Conservation (phyloP, 2,888 invertebrate genomes). For the Eudasyphora cyanicolor region DNA sequence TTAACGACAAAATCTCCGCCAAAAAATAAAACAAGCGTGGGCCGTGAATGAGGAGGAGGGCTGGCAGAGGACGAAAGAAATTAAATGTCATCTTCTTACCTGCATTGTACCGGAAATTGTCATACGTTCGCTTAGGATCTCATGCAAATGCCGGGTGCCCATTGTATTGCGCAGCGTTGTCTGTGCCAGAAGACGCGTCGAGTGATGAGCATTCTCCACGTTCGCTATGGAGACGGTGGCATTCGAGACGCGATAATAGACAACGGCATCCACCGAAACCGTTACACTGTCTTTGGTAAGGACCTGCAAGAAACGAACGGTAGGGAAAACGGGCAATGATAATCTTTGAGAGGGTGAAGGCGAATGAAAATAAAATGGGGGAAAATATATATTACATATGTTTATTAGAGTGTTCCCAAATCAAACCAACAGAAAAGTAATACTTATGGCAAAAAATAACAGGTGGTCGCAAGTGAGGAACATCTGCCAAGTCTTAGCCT, state of each 20-base stretch:
- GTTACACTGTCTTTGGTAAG: conserved; percentile 98
- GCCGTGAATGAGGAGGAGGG: conserved; percentile 15
- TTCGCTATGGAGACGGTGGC: conserved; percentile 98
- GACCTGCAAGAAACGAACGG: conserved; percentile 85
- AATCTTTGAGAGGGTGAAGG: neutral
- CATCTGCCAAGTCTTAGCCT: too few relatives aligned
- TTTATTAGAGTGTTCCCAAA: neutral
- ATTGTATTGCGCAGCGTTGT: conserved; percentile 95
- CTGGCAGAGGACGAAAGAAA: neutral
- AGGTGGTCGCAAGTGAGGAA: too few relatives aligned
- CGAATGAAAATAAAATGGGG: neutral
- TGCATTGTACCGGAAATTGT: conserved; percentile 94
- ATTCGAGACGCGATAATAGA: conserved; percentile 95
- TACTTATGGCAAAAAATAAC: too few relatives aligned
- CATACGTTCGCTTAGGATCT: conserved; percentile 97
- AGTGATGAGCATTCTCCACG: conserved; percentile 98
- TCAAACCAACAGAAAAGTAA: neutral
- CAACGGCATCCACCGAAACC: conserved; percentile 97
- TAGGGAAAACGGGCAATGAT: too few relatives aligned
- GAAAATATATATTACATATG: neutral
- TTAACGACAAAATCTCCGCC: neutral
- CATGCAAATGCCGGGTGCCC: conserved; percentile 96
- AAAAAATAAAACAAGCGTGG: neutral
- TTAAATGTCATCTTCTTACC: conserved; percentile 63
- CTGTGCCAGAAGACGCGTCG: conserved; percentile 93